Conservation (phyloP, 2,888 invertebrate species). For the Acholoe squamosa region DNA sequence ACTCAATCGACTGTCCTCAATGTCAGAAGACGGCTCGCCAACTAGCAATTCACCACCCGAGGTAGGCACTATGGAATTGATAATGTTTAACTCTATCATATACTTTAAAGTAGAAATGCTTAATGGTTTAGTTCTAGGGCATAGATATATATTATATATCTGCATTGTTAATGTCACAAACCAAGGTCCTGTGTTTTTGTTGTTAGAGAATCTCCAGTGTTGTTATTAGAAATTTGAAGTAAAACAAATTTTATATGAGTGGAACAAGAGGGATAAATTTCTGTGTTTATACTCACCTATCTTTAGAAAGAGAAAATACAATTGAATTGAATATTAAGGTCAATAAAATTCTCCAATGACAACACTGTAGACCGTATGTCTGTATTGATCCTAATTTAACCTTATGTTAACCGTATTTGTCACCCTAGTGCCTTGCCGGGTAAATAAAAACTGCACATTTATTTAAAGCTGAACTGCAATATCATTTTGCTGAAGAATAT, state of each 20-base stretch:
- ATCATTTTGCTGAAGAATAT: conserved; percentile 1
- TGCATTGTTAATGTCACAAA: conserved; percentile 20
- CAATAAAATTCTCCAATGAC: background rate
- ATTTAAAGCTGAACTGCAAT: background rate
- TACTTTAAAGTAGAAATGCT: background rate
- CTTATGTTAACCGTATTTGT: background rate
- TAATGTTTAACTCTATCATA: background rate
- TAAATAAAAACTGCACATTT: conserved; percentile 23
- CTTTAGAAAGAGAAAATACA: no score
- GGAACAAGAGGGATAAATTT: background rate
- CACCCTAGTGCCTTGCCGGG: background rate
- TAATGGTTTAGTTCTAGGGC: conserved; percentile 3
- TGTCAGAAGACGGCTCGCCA: conserved; percentile 55
- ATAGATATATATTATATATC: background rate
- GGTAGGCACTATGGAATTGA: background rate
- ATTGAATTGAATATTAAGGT: no score
- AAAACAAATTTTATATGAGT: background rate
- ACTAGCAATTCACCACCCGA: conserved; percentile 52
- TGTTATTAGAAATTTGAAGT: conserved; percentile 6
- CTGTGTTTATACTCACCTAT: background rate
- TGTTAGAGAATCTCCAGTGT: conserved; percentile 32
- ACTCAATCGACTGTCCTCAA: conserved; percentile 50
- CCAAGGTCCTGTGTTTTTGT: background rate
- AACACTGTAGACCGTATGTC: background rate
- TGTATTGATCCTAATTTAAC: background rate